Evolutionary conservation across 2,113 vertebrate genomes (phyloP).

Genomic region (Sander lucioperca): DNA sequence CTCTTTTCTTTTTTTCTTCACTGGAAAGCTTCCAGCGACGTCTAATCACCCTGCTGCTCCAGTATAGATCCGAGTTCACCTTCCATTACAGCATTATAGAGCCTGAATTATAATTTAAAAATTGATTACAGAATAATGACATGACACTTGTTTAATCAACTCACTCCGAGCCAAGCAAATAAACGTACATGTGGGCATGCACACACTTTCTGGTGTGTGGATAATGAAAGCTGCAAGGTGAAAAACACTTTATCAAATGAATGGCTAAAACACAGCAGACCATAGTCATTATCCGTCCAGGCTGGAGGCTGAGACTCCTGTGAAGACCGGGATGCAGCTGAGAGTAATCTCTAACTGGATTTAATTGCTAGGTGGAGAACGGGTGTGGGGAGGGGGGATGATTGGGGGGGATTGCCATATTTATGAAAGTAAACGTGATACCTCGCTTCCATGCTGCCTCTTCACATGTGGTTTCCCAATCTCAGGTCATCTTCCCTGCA

Average conservation of each 20-base stretch:
- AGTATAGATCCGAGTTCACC: slow-evolving; percentile 60
- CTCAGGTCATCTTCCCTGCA: slow-evolving; percentile 85
- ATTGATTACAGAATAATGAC: slow-evolving; percentile 73
- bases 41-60: slow-evolving; percentile 54
- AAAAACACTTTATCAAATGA: slow-evolving; percentile 83
- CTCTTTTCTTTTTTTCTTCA: slow-evolving; percentile 22
- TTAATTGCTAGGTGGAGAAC: slow-evolving; percentile 79
- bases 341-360: slow-evolving; percentile 85
- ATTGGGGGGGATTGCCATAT: slow-evolving; percentile 81
- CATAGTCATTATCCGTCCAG: slow-evolving; percentile 81
- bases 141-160: slow-evolving; percentile 73
- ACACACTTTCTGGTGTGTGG: slow-evolving; percentile 53
- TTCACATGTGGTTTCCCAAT: slow-evolving; percentile 85
- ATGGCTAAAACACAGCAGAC: slow-evolving; percentile 77
- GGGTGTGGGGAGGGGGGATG: slow-evolving; percentile 72
- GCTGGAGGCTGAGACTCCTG: slow-evolving; percentile 79
- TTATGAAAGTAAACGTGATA: slow-evolving; percentile 86
- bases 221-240: slow-evolving; percentile 80
- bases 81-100: slow-evolving; percentile 47
- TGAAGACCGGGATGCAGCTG: slow-evolving; percentile 77
- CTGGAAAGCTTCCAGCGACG: slow-evolving; percentile 56
- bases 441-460: slow-evolving; percentile 72
- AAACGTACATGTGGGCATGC: slow-evolving; percentile 43
- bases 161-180: slow-evolving; percentile 49
- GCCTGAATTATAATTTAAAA: slow-evolving; percentile 64